Conservation (phyloP, 2,113 vertebrate species). For the Oreotrochilus melanogaster region DNA sequence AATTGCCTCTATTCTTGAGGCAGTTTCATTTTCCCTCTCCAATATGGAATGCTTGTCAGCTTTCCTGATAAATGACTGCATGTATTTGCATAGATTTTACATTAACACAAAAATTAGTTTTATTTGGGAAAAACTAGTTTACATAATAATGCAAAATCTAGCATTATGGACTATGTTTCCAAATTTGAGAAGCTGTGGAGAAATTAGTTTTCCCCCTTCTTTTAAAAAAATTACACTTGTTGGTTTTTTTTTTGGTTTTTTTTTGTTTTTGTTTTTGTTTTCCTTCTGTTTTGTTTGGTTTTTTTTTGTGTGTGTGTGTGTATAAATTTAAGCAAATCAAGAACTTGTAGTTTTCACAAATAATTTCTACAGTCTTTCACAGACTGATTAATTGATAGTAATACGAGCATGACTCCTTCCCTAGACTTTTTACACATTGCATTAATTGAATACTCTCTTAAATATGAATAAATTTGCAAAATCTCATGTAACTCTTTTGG, state of each 20-base stretch:
- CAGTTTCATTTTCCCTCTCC: constrained; percentile 88
- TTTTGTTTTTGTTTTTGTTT: not conserved
- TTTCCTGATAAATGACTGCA: constrained; percentile 95
- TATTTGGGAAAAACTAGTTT: constrained; percentile 88
- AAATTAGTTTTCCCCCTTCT: not conserved
- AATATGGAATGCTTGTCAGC: constrained; percentile 97
- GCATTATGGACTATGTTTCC: constrained; percentile 75
- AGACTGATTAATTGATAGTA: constrained; percentile 8
- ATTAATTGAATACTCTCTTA: not conserved
- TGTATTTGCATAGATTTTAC: constrained; percentile 99
- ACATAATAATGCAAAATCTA: constrained; percentile 86
- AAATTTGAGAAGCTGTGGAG: constrained; percentile 52
- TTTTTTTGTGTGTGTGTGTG: not conserved
- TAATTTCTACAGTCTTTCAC: not conserved
- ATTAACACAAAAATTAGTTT: constrained; percentile 90
- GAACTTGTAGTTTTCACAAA: not conserved
- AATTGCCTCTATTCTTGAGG: constrained; percentile 90
- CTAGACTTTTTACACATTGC: not conserved
- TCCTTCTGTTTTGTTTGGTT: not conserved
- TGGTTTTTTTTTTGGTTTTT: not conserved
- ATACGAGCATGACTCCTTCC: not conserved
- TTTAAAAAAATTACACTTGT: not conserved
- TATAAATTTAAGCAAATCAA: not conserved
- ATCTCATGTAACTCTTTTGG: not conserved
- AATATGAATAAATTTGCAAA: not conserved